phyloP scores from a whole-genome alignment of 2,888 invertebrate species.

The Eupithecia insigniata region DNA sequence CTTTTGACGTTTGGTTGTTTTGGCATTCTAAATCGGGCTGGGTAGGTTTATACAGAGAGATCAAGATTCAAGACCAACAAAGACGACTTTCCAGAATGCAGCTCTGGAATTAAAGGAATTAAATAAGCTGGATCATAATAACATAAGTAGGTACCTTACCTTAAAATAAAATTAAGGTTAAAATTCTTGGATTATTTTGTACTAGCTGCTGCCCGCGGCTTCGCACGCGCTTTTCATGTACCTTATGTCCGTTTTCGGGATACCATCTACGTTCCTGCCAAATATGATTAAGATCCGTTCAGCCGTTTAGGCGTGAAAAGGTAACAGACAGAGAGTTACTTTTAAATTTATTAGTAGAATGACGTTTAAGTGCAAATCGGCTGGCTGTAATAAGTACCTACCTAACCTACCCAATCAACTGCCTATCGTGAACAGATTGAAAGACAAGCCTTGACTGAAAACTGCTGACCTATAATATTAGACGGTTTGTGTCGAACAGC shows the following conservation, averaged over 20 bases:
- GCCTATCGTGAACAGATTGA: neutral
- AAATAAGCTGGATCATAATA: neutral
- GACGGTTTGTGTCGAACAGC: neutral
- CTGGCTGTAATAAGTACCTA: neutral
- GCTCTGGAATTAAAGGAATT: neutral
- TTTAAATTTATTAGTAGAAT: too few relatives aligned
- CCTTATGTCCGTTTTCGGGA: too few relatives aligned
- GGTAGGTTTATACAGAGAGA: neutral
- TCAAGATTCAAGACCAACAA: neutral
- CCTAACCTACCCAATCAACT: neutral
- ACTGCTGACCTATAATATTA: conserved; percentile 1
- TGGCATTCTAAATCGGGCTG: neutral
- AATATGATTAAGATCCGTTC: too few relatives aligned
- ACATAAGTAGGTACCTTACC: too few relatives aligned
- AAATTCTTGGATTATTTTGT: neutral
- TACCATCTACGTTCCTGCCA: too few relatives aligned
- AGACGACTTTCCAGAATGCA: neutral
- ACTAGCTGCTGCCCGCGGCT: too few relatives aligned
- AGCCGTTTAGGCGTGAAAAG: too few relatives aligned
- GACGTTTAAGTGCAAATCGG: neutral
- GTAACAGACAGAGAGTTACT: too few relatives aligned
- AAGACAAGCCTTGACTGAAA: neutral
- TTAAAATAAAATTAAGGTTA: too few relatives aligned
- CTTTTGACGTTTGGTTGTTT: neutral
- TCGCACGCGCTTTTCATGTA: too few relatives aligned